Percentiles rank a stretch among this genome's conserved stretches.
These are phyloP conservation scores for Rhimphoctona megacephalus DNA, from an alignment of 2,888 invertebrate genomes.

Conservation along the genomic window DNA sequence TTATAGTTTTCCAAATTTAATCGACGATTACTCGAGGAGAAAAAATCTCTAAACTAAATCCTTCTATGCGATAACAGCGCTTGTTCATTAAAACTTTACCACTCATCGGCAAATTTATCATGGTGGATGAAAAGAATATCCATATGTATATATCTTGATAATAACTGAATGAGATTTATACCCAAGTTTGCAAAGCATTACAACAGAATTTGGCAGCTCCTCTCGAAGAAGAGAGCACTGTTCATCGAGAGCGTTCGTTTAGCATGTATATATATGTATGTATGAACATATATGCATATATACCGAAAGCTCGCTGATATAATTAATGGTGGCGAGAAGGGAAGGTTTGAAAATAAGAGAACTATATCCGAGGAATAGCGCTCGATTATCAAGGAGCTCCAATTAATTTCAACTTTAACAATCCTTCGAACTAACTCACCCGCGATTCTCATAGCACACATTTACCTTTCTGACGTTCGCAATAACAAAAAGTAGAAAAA, in stretches of 20 bases:
- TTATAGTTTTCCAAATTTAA: neutral
- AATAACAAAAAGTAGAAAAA: neutral
- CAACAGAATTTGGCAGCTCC: constrained; percentile 53
- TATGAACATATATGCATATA: constrained; percentile 12
- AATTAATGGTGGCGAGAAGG: constrained; percentile 54
- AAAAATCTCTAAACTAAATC: constrained; percentile 1
- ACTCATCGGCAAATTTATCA: constrained; percentile 20
- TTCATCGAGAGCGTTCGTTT: constrained; percentile 27
- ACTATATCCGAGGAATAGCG: constrained; percentile 45
- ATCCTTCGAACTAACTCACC: constrained; percentile 42
- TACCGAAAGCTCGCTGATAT: constrained; percentile 39
- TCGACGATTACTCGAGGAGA: neutral
- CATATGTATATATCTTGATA: constrained; percentile 21
- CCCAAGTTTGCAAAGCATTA: constrained; percentile 32
- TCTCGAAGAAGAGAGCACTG: constrained; percentile 23
- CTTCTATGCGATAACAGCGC: neutral
- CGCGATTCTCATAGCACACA: neutral
- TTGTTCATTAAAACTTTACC: constrained; percentile 30
- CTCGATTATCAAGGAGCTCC: constrained; percentile 60
- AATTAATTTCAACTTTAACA: constrained; percentile 63
- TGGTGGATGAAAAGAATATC: neutral
- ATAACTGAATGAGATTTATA: constrained; percentile 44
- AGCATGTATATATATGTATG: neutral
- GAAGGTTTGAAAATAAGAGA: constrained; percentile 5
- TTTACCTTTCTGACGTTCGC: constrained; percentile 5